phyloP scores from a whole-genome alignment of 2,113 vertebrate species.

The Sclerurus mexicanus region DNA sequence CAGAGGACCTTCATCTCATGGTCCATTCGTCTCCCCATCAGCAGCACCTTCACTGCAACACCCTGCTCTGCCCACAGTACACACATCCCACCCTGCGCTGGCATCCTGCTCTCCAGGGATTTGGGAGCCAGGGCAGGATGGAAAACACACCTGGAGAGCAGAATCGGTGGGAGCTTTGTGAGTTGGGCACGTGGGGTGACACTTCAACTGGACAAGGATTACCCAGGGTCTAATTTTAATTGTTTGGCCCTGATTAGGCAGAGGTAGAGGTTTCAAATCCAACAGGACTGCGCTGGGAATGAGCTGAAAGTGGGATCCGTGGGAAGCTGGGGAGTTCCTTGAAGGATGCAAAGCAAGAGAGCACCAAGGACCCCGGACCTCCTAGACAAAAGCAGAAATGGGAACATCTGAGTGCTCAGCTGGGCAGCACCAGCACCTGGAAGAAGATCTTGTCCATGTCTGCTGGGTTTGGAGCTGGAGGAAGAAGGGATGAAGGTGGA shows the following conservation, averaged over 20 bases:
- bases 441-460: accelerated
- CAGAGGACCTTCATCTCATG: not conserved
- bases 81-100: accelerated
- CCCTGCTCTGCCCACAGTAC: not conserved
- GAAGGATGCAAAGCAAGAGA: not conserved
- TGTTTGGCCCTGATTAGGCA: not conserved
- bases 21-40: not conserved
- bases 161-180: not conserved
- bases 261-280: not conserved
- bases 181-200: not conserved
- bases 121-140: not conserved
- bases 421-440: not conserved
- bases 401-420: accelerated
- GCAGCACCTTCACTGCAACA: not conserved
- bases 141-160: not conserved
- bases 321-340: not conserved
- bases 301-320: not conserved
- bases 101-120: not conserved
- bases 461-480: not conserved
- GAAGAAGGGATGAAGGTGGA: not conserved
- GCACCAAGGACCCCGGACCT: accelerated
- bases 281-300: not conserved
- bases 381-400: not conserved
- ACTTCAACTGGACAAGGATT: not conserved
- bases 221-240: not conserved